Conservation (phyloP, 1,140 invertebrate genomes). For the Diorhabda sublineata region DNA sequence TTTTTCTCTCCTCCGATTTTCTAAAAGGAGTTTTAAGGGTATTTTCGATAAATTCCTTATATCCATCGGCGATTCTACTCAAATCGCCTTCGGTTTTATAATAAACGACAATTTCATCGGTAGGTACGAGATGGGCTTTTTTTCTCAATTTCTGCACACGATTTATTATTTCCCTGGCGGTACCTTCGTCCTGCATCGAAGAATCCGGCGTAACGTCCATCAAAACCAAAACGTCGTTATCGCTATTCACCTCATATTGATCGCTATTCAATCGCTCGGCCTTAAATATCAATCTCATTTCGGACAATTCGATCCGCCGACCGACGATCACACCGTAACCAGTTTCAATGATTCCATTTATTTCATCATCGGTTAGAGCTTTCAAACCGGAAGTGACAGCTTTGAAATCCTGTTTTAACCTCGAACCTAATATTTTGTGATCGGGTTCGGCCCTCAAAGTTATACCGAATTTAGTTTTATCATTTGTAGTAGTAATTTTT, state of each 20-base stretch:
- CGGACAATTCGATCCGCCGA: constrained; percentile 72
- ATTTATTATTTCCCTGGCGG: constrained; percentile 93
- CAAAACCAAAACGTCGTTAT: constrained; percentile 79
- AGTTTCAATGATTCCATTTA: constrained; percentile 70
- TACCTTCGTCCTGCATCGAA: constrained; percentile 86
- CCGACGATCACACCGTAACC: constrained; percentile 71
- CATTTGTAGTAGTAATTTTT: constrained; percentile 79
- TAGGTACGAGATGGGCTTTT: constrained; percentile 88
- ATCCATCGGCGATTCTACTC: constrained; percentile 62
- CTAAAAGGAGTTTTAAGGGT: constrained; percentile 75
- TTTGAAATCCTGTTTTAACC: constrained; percentile 88
- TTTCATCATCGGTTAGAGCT: constrained; percentile 71
- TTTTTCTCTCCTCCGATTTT: constrained; percentile 24
- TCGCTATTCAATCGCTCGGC: constrained; percentile 52
- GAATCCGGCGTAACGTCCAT: constrained; percentile 79
- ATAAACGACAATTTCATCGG: constrained; percentile 84
- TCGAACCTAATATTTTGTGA: constrained; percentile 77
- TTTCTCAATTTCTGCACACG: constrained; percentile 96
- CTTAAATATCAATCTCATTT: constrained; percentile 84
- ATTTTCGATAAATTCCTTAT: constrained; percentile 72
- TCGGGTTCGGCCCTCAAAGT: constrained; percentile 91
- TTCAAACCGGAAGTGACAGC: constrained; percentile 79
- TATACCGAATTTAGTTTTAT: constrained; percentile 93
- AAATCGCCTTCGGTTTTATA: constrained; percentile 66
- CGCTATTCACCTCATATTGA: constrained; percentile 85